Conservation (phyloP, 2,113 vertebrate genomes). For the Lanius collurio region DNA sequence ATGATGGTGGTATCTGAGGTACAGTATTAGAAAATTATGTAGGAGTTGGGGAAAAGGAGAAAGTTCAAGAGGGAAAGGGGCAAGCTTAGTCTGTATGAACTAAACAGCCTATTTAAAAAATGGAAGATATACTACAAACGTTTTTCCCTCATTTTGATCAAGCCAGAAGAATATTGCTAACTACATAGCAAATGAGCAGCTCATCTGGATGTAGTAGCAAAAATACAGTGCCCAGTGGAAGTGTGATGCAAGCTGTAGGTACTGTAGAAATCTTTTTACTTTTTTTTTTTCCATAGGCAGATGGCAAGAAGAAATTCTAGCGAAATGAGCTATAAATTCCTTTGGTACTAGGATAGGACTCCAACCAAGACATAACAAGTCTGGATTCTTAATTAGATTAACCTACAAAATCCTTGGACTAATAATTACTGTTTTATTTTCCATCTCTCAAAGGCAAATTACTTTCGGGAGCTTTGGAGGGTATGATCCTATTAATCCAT, state of each 20-base stretch:
- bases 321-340: constrained; percentile 10
- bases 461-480: background rate
- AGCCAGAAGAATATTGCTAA: background rate
- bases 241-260: background rate
- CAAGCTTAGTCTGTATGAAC: background rate
- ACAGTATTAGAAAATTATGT: background rate
- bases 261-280: background rate
- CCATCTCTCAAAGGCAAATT: background rate
- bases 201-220: background rate
- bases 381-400: constrained; percentile 31
- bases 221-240: background rate
- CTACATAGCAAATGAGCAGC: background rate
- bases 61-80: background rate
- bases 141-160: background rate
- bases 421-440: constrained; percentile 17
- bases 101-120: background rate
- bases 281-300: background rate
- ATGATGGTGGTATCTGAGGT: background rate
- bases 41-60: background rate
- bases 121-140: background rate
- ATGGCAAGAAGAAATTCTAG: background rate
- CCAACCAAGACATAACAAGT: background rate
- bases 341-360: constrained; percentile 5
- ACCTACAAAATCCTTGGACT: background rate
- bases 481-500: background rate